These are phyloP conservation scores for Erynnis tages DNA, from an alignment of 2,888 invertebrate species.

Conservation along the genomic window DNA sequence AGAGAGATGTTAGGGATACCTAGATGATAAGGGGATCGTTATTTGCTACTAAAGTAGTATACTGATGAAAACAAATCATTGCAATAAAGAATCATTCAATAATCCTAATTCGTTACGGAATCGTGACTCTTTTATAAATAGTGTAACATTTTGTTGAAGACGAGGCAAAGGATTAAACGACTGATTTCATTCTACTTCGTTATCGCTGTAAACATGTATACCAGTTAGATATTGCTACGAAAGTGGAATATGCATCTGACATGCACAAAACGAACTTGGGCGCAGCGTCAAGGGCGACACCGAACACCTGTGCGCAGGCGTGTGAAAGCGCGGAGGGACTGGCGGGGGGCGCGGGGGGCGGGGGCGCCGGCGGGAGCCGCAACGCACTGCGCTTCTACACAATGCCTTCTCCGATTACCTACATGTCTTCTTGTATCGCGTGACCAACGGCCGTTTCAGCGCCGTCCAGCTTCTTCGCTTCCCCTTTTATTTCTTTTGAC, in stretches of 20 bases:
- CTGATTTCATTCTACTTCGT: too few species aligned
- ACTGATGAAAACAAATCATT: too few species aligned
- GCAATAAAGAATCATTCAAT: too few species aligned
- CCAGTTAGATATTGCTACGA: slow-evolving; percentile 3
- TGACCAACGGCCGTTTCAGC: slow-evolving; percentile 43
- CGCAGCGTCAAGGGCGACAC: slow-evolving; percentile 75
- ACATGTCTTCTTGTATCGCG: slow-evolving; percentile 70
- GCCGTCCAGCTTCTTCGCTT: slow-evolving; percentile 42
- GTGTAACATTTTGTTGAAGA: too few species aligned
- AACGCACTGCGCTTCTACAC: slow-evolving; percentile 75
- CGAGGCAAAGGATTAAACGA: too few species aligned
- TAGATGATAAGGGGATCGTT: too few species aligned
- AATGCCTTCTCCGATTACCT: slow-evolving; percentile 77
- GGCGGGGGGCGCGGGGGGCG: slow-evolving; percentile 38
- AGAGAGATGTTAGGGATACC: too few species aligned
- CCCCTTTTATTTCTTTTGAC: slow-evolving; percentile 68
- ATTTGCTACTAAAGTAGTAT: too few species aligned
- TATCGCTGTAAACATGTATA: too few species aligned
- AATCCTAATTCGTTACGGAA: too few species aligned
- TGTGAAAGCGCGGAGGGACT: slow-evolving; percentile 64
- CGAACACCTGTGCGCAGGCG: slow-evolving; percentile 78
- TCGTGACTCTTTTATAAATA: too few species aligned
- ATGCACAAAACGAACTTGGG: slow-evolving; percentile 61
- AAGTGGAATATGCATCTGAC: slow-evolving; percentile 34
- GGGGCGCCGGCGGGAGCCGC: slow-evolving; percentile 46